Evolutionary conservation across 2,113 vertebrate genomes (phyloP).

Genomic region (Podarcis raffonei): DNA sequence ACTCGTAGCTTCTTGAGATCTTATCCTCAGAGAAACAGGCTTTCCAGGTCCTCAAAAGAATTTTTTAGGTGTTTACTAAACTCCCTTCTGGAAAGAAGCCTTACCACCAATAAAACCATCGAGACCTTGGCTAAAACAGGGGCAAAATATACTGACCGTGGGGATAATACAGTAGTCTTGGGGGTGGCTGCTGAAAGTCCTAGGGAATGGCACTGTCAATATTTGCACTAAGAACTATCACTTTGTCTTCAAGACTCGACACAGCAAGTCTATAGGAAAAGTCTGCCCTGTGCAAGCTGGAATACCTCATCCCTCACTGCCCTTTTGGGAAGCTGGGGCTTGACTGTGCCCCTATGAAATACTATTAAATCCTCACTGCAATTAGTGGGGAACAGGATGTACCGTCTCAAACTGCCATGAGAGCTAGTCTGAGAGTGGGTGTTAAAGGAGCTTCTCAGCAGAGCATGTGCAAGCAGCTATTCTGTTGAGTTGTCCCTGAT

Average conservation of each 20-base stretch:
- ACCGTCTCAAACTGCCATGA: background rate
- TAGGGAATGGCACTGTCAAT: background rate
- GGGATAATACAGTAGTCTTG: background rate
- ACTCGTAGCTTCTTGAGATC: background rate
- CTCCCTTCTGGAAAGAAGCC: background rate
- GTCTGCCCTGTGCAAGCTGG: background rate
- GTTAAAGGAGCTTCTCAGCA: background rate
- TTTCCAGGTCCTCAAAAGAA: background rate
- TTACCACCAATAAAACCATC: background rate
- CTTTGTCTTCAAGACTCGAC: background rate
- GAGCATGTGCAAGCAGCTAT: background rate
- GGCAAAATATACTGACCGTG: background rate
- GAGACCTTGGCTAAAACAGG: background rate
- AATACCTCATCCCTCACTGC: background rate
- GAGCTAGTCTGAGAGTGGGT: background rate
- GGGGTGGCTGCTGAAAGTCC: background rate
- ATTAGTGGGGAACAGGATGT: background rate
- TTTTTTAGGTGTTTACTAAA: background rate
- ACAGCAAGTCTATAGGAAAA: background rate
- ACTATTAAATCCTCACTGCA: background rate
- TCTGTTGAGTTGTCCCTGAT: background rate
- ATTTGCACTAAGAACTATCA: background rate
- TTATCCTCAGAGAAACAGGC: background rate
- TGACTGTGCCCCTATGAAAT: background rate
- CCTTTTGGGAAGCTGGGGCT: background rate